Evolutionary conservation across 2,888 invertebrate species (phyloP).

Genomic region (Antheraea yamamai): DNA sequence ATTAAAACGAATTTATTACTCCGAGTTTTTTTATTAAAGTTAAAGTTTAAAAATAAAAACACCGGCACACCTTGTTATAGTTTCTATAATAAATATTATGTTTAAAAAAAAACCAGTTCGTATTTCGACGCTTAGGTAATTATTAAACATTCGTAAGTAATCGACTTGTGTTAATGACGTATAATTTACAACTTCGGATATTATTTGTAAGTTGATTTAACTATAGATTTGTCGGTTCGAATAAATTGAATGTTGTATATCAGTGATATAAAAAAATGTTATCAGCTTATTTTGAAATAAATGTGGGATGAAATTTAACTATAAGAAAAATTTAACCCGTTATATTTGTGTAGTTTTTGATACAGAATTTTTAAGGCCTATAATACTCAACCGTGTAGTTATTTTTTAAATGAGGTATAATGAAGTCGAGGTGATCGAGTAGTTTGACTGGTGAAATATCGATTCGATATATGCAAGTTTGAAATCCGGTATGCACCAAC

Average conservation of each 20-base stretch:
- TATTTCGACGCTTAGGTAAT: conserved; percentile 20
- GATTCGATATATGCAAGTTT: too few species aligned
- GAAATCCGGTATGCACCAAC: too few species aligned
- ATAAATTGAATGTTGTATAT: conserved; percentile 12
- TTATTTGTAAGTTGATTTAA: conserved; percentile 16
- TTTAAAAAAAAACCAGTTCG: conserved; percentile 50
- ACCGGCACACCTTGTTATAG: conserved; percentile 58
- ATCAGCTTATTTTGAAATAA: neutral
- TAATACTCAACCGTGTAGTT: neutral
- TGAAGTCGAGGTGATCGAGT: too few species aligned
- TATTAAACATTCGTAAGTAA: conserved; percentile 22
- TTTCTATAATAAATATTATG: conserved; percentile 63
- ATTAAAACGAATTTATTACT: conserved; percentile 70
- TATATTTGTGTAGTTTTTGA: neutral
- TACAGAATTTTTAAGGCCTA: neutral
- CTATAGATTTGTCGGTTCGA: conserved; percentile 6
- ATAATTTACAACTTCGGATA: conserved; percentile 12
- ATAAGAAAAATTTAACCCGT: neutral
- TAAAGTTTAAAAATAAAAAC: conserved; percentile 51
- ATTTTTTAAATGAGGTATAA: neutral
- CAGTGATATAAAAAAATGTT: neutral
- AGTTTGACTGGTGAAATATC: too few species aligned
- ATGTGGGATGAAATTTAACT: neutral
- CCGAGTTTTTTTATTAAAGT: conserved; percentile 49
- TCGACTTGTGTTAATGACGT: conserved; percentile 18